Conservation (phyloP, 2,113 vertebrate species). For the Antechinus flavipes region DNA sequence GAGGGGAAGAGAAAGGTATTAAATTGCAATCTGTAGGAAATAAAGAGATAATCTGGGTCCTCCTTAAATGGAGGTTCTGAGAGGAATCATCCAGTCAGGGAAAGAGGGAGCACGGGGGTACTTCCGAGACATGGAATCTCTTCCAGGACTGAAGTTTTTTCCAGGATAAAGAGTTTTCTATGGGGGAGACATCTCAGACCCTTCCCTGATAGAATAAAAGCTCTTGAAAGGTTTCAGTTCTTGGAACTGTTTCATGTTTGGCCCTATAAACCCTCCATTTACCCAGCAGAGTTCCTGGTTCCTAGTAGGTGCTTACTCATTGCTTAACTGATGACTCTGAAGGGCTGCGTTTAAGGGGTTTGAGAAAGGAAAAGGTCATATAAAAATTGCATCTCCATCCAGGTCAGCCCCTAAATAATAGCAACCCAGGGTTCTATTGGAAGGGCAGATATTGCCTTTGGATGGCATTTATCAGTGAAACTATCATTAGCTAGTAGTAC, state of each 20-base stretch:
- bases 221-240: background rate
- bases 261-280: no score
- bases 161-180: background rate
- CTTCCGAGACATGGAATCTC: background rate
- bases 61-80: background rate
- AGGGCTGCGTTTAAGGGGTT: background rate
- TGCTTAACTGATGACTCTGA: background rate
- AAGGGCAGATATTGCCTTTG: background rate
- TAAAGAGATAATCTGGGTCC: no score
- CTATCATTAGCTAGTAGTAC: background rate
- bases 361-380: background rate
- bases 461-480: background rate
- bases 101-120: background rate
- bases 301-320: background rate
- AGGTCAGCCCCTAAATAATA: background rate
- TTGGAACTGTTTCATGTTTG: background rate
- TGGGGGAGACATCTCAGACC: background rate
- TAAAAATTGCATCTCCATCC: background rate
- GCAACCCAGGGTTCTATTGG: background rate
- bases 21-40: background rate
- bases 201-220: background rate
- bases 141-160: background rate
- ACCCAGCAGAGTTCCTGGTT: no score
- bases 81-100: background rate
- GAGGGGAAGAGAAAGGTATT: no score